Evolutionary conservation across 1,140 invertebrate species (phyloP).

Genomic region (Acromyrmex charruanus): DNA sequence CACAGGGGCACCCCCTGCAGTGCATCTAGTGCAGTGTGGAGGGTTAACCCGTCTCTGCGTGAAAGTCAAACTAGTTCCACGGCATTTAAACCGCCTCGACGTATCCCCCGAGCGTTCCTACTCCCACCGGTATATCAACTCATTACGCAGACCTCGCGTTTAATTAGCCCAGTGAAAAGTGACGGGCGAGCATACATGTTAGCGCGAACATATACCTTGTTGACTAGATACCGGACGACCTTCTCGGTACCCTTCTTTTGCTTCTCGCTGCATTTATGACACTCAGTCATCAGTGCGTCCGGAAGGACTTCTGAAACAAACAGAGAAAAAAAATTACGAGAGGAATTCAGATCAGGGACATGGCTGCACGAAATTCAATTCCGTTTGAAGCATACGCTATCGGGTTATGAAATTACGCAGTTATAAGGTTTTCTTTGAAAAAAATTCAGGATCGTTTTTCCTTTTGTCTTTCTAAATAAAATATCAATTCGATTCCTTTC

Average conservation of each 20-base stretch:
- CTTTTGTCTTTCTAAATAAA: not conserved
- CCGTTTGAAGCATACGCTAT: not conserved
- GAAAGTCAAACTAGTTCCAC: constrained; percentile 69
- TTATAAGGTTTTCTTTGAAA: not conserved
- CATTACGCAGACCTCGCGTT: constrained; percentile 45
- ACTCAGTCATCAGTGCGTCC: constrained; percentile 88
- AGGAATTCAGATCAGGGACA: constrained; percentile 43
- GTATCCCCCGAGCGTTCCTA: constrained; percentile 1
- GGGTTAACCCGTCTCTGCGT: constrained; percentile 33
- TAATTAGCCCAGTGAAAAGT: constrained; percentile 65
- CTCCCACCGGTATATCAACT: constrained; percentile 33
- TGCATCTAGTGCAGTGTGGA: not conserved
- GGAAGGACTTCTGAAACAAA: constrained; percentile 85
- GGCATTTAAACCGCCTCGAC: constrained; percentile 33
- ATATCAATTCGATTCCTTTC: not conserved
- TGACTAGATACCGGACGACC: constrained; percentile 86
- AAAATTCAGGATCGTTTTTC: not conserved
- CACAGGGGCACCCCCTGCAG: not conserved
- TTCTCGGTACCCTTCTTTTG: constrained; percentile 87
- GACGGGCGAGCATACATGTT: constrained; percentile 50
- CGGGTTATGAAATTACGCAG: not conserved
- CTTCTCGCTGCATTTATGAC: constrained; percentile 88
- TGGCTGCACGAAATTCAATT: not conserved
- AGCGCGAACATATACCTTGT: constrained; percentile 75
- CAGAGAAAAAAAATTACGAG: not conserved